phyloP scores from a whole-genome alignment of 2,888 invertebrate species.

The Lagria hirta region DNA sequence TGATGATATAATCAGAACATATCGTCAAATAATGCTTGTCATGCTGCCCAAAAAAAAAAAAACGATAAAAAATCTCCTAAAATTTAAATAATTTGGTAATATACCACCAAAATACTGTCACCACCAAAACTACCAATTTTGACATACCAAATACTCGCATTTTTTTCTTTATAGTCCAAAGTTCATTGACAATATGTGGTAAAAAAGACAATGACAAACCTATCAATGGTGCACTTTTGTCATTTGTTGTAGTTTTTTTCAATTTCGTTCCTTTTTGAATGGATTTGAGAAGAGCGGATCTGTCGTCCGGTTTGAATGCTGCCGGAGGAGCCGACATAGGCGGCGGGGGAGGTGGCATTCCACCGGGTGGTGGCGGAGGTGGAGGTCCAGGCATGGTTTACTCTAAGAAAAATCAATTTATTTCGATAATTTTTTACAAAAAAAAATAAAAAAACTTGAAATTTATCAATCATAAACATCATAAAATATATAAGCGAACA shows the following conservation, averaged over 20 bases:
- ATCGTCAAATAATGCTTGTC: too few species aligned
- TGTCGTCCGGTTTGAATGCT: slow-evolving; percentile 59
- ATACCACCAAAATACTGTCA: too few species aligned
- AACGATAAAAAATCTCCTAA: slow-evolving; percentile 6
- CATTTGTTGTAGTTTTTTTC: slow-evolving; percentile 86
- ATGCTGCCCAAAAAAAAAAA: not conserved
- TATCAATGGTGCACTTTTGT: slow-evolving; percentile 82
- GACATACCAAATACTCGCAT: too few species aligned
- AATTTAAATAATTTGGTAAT: too few species aligned
- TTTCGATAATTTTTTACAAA: too few species aligned
- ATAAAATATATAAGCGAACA: too few species aligned
- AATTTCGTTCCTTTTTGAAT: slow-evolving; percentile 80
- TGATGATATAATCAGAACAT: too few species aligned
- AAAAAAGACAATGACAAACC: slow-evolving; percentile 57
- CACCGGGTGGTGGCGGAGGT: slow-evolving; percentile 65
- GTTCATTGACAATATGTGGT: not conserved
- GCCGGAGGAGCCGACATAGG: slow-evolving; percentile 53
- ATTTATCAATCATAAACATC: not conserved
- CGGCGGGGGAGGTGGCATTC: slow-evolving; percentile 63
- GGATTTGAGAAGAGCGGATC: slow-evolving; percentile 74
- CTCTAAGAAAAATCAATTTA: slow-evolving; percentile 15
- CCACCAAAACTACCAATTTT: too few species aligned
- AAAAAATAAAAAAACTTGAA: slow-evolving; percentile 17
- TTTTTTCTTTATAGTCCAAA: too few species aligned
- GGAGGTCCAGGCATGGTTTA: slow-evolving; percentile 58